These are phyloP conservation scores for Jaculus jaculus DNA, from an alignment of 2,113 vertebrate genomes.

Conservation along the genomic window DNA sequence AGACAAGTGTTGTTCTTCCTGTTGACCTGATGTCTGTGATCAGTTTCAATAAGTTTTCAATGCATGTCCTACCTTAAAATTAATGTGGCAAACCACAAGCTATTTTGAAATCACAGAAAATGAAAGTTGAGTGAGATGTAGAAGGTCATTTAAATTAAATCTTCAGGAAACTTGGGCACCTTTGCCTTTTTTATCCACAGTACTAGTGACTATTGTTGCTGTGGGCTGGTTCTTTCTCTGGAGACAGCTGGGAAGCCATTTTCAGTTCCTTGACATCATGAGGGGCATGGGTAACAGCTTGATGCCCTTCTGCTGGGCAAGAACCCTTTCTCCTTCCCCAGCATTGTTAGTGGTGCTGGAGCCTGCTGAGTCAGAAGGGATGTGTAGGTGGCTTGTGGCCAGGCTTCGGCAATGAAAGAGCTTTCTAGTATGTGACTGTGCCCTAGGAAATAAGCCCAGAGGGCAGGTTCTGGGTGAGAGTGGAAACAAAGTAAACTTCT, in stretches of 20 bases:
- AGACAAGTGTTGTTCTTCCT: background rate
- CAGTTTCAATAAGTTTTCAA: slow-evolving; percentile 35
- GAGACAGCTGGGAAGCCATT: background rate
- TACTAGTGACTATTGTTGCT: rapidly evolving
- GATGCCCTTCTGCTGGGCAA: background rate
- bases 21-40: background rate
- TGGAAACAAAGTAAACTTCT: background rate
- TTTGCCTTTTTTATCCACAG: background rate
- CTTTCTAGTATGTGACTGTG: slow-evolving; percentile 72
- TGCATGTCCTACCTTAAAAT: slow-evolving; percentile 56
- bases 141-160: background rate
- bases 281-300: background rate
- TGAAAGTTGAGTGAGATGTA: slow-evolving; percentile 64
- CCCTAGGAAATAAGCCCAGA: background rate
- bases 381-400: slow-evolving; percentile 77
- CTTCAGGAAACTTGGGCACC: background rate
- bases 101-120: slow-evolving; percentile 73
- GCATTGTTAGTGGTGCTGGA: slow-evolving; percentile 62
- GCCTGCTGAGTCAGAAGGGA: slow-evolving; percentile 74
- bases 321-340: slow-evolving; percentile 33
- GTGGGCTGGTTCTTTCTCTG: background rate
- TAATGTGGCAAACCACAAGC: slow-evolving; percentile 74
- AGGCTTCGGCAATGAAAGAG: slow-evolving; percentile 61
- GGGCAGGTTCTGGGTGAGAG: background rate
- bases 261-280: background rate